Percentiles rank a stretch among this genome's conserved stretches.
Evolutionary conservation across 2,888 invertebrate species (phyloP).

Genomic region (Brachyptera putata): DNA sequence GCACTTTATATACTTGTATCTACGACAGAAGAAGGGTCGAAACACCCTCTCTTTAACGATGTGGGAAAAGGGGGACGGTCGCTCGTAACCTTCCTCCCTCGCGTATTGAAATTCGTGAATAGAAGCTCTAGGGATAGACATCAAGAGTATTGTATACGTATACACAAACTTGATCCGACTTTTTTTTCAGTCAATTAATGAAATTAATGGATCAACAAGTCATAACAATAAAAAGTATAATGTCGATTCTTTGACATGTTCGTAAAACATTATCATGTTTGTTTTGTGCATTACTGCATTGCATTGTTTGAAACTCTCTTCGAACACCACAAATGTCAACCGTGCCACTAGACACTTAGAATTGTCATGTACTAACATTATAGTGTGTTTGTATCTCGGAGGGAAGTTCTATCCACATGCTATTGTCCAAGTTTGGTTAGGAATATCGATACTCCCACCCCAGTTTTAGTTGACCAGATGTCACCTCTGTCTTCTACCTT

Average conservation of each 20-base stretch:
- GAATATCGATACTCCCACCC: conserved; percentile 16
- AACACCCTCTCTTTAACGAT: too few species aligned
- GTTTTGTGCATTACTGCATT: background rate
- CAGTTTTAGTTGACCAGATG: background rate
- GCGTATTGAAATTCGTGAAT: too few species aligned
- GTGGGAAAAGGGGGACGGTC: too few species aligned
- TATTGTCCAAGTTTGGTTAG: conserved; percentile 17
- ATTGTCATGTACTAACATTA: background rate
- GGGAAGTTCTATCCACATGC: conserved; percentile 11
- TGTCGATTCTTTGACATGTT: background rate
- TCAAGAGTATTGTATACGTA: too few species aligned
- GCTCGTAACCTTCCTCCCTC: too few species aligned
- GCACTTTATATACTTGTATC: too few species aligned
- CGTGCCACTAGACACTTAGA: background rate
- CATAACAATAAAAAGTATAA: background rate
- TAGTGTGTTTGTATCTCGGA: background rate
- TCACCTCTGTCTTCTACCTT: background rate
- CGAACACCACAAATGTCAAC: background rate
- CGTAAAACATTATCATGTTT: too few species aligned
- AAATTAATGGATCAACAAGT: conserved; percentile 8
- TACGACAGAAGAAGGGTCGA: too few species aligned
- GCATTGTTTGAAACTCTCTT: background rate
- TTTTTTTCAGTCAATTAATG: background rate
- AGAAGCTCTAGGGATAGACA: too few species aligned
- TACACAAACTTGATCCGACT: too few species aligned